Conservation (phyloP, 2,888 invertebrate species). For the Aphidoletes aphidimyza region DNA sequence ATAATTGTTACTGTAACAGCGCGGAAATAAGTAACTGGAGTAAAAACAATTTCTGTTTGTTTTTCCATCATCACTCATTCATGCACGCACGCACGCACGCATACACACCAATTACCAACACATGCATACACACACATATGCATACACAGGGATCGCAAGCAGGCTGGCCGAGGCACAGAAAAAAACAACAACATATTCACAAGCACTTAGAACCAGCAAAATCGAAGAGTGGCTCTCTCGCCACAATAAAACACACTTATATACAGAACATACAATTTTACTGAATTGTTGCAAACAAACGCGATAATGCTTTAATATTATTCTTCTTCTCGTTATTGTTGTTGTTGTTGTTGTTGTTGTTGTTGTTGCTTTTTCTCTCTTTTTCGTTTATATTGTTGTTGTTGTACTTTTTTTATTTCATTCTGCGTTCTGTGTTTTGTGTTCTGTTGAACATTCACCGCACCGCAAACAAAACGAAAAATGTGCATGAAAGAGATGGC, state of each 20-base stretch:
- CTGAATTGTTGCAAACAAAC: conserved; percentile 53
- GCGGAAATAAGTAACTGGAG: conserved; percentile 51
- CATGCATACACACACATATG: background rate
- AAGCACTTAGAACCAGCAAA: background rate
- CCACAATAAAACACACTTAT: too few relatives aligned
- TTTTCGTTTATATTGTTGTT: background rate
- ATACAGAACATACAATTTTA: background rate
- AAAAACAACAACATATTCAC: background rate
- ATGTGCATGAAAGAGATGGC: conserved; percentile 47
- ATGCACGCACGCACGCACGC: background rate
- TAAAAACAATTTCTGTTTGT: conserved; percentile 52
- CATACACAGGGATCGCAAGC: background rate
- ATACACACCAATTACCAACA: background rate
- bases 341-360: background rate
- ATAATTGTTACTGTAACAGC: conserved; percentile 32
- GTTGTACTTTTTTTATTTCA: background rate
- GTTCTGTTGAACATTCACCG: conserved; percentile 10
- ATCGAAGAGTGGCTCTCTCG: too few relatives aligned
- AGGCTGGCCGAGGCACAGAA: background rate
- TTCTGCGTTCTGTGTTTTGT: background rate
- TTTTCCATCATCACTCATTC: conserved; percentile 23
- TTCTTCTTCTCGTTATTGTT: too few relatives aligned
- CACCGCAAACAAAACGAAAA: conserved; percentile 50
- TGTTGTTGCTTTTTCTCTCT: background rate
- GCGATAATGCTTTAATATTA: conserved; percentile 39